phyloP scores from a whole-genome alignment of 2,797 vertebrate species.

The Microctenopoma steveboyesi region DNA sequence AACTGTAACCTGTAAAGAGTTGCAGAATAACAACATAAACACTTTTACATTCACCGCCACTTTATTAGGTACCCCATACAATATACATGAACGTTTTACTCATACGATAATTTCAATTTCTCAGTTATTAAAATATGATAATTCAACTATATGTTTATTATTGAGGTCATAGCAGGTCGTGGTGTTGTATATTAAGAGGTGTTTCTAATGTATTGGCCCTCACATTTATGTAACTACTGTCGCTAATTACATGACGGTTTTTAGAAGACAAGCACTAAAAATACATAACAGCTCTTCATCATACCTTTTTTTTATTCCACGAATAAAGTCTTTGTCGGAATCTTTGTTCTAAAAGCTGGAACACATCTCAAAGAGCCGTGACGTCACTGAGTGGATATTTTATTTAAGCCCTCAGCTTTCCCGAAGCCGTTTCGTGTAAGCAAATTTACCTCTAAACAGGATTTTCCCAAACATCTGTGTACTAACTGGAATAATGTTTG shows the following conservation, averaged over 20 bases:
- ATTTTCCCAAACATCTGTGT: conserved; percentile 50
- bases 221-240: too few species aligned
- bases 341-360: conserved; percentile 8
- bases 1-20: too few species aligned
- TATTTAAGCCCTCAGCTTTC: conserved; percentile 22
- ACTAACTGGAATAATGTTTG: conserved; percentile 56
- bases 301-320: conserved; percentile 57
- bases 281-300: conserved; percentile 42
- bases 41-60: neutral
- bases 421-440: conserved; percentile 22
- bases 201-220: too few species aligned
- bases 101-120: too few species aligned
- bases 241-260: too few species aligned
- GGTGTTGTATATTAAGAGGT: too few species aligned
- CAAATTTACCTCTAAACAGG: conserved; percentile 33
- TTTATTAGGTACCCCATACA: too few species aligned
- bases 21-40: neutral
- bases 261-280: conserved; percentile 22
- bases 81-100: too few species aligned
- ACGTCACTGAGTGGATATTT: conserved; percentile 12
- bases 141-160: neutral
- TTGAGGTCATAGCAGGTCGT: too few species aligned
- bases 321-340: conserved; percentile 64
- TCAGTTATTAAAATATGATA: neutral
- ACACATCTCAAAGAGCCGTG: conserved; percentile 22